Evolutionary conservation across 2,888 invertebrate species (phyloP).

Genomic region (Drosophila recens): DNA sequence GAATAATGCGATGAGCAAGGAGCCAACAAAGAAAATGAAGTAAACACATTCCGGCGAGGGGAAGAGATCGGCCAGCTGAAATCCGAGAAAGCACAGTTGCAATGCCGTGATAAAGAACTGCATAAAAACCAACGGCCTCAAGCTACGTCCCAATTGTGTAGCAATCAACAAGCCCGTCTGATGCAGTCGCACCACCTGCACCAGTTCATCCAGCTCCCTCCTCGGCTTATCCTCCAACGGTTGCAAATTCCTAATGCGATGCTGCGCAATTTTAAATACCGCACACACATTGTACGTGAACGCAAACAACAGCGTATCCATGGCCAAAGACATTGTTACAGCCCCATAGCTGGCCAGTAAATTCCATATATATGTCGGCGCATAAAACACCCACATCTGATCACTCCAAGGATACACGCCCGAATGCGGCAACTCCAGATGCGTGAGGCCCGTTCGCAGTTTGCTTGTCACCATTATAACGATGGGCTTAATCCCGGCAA

Average conservation of each 20-base stretch:
- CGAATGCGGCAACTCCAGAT: conserved; percentile 51
- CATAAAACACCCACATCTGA: conserved; percentile 34
- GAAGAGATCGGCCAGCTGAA: conserved; percentile 57
- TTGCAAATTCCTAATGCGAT: conserved; percentile 48
- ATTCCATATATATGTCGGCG: conserved; percentile 60
- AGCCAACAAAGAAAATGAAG: conserved; percentile 54
- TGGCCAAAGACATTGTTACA: conserved; percentile 56
- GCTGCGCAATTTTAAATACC: conserved; percentile 60
- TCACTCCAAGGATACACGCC: conserved; percentile 47
- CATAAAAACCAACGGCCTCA: conserved; percentile 52
- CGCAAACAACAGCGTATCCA: conserved; percentile 57
- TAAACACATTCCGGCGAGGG: conserved; percentile 45
- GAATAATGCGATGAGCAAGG: conserved; percentile 57
- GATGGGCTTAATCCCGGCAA: conserved; percentile 53
- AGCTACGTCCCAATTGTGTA: conserved; percentile 30
- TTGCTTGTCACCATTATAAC: conserved; percentile 34
- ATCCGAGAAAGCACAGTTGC: conserved; percentile 60
- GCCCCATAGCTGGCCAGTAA: conserved; percentile 49
- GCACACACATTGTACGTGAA: conserved; percentile 64
- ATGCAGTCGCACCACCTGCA: conserved; percentile 50
- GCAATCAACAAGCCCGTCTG: conserved; percentile 54
- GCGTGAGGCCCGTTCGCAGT: conserved; percentile 31
- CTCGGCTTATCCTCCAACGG: conserved; percentile 16
- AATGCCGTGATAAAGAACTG: conserved; percentile 58
- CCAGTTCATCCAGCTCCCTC: conserved; percentile 37